A percentile compares a stretch with the other conserved stretches of the same genome.
Evolutionary conservation across 2,888 invertebrate species (phyloP).

Genomic region (Pimpla rufipes): DNA sequence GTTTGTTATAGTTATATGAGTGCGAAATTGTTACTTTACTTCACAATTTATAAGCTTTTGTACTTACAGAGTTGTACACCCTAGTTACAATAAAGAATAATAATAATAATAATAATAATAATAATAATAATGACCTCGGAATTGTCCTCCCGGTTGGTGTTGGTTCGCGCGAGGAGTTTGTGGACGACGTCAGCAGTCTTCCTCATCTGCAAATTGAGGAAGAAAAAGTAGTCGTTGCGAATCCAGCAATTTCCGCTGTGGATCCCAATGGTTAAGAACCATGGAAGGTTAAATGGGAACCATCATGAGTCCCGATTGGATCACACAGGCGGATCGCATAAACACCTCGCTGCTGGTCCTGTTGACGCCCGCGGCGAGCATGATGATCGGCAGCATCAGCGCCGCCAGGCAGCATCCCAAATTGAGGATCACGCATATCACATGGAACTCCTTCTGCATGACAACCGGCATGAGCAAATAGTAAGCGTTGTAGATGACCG

Average conservation of each 20-base stretch:
- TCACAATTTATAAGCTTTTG: too few relatives aligned
- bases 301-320: too few relatives aligned
- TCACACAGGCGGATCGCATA: too few relatives aligned
- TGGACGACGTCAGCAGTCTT: slow-evolving; percentile 24
- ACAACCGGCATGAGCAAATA: slow-evolving; percentile 46
- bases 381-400: slow-evolving; percentile 51
- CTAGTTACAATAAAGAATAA: too few relatives aligned
- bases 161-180: slow-evolving; percentile 29
- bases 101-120: neutral
- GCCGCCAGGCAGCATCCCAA: too few relatives aligned
- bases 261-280: too few relatives aligned
- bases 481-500: slow-evolving; percentile 54
- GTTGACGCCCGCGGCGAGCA: slow-evolving; percentile 42
- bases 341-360: slow-evolving; percentile 49
- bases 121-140: slow-evolving; percentile 25
- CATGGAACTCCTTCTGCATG: neutral
- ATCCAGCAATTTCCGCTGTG: neutral
- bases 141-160: slow-evolving; percentile 33
- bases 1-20: too few relatives aligned
- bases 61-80: too few relatives aligned
- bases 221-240: neutral
- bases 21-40: too few relatives aligned
- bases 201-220: slow-evolving; percentile 12
- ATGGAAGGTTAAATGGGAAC: too few relatives aligned
- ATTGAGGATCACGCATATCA: neutral